Base-by-base conservation (phyloP, 2,113 vertebrate species). In the Fukomys damarensis region DNA sequence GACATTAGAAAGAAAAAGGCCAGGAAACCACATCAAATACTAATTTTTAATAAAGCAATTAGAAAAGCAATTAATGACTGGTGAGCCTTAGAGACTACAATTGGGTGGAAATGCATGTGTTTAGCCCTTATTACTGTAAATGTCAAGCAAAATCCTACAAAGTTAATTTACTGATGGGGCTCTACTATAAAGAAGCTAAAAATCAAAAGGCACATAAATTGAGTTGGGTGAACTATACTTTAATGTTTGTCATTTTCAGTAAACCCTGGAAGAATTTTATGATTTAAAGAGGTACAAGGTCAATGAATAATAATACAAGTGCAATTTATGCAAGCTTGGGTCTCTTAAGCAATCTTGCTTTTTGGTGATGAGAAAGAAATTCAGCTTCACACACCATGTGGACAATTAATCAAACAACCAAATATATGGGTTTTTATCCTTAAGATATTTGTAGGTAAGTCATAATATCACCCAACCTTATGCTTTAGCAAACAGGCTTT, bases 11-110 rank as follows among this genome's bases (percentile, higher is more conserved):
- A 97, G 43, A 95, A 97, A 94, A 94, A 66, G 93, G 61, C 92
- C 76, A 79, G 88, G 65, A 97, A 96, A 97, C 56, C 56, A 58
- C 56, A 89, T 96, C 66, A 96, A 93, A n/a, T 54, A 96, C 86
- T 76, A 98, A 98, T 98, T 96, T 91, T 85, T 88, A 92, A 97
- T 89, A 96, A 98, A 95, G 81, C 68, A 98, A 97, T 98, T 97
- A 97, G 79, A 97, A 93, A 98, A 98, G 68, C 68, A 98, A 97
- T 95, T 98, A 98, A 98, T 96, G 66, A 97, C 90, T 92, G 16
- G 81, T 89, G 96, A 96, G 81, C 76, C 93, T 97, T 96, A n/a
- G 92, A 93, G 80, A 97, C 72, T 16, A 96, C 87, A 97, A 95
- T 3, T 97, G 94, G 14, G 0, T 89, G 7, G 12, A 22, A 32